Conservation (phyloP, 2,113 vertebrate genomes). For the Microcebus murinus region DNA sequence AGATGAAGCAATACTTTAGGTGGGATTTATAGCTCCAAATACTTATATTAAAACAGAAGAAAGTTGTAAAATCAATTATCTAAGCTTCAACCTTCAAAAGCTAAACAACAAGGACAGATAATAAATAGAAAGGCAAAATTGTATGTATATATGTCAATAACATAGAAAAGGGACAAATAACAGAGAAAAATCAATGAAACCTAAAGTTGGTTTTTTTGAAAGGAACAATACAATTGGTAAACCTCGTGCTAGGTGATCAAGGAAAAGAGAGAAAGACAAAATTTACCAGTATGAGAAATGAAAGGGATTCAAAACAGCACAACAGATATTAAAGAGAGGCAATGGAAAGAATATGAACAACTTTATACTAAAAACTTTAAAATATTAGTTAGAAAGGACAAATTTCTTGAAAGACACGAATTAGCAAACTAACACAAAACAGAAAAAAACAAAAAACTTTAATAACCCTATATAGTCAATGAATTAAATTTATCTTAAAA, state of each 20-base stretch:
- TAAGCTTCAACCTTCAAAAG: not conserved
- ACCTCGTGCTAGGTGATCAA: not conserved
- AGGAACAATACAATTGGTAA: not conserved
- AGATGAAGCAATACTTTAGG: not conserved
- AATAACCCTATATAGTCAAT: not conserved
- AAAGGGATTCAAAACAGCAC: not conserved
- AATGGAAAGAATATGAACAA: not conserved
- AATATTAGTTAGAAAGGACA: not conserved
- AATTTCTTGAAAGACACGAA: not conserved
- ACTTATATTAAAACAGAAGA: not conserved
- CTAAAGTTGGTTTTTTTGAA: not conserved
- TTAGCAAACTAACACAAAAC: not conserved
- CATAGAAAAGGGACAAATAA: not conserved
- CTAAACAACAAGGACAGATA: not conserved
- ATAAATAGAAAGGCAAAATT: not conserved
- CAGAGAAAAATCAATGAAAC: not conserved
- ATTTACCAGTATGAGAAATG: not conserved
- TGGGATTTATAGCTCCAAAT: not conserved
- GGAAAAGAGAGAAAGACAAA: not conserved
- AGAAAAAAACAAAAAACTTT: not conserved
- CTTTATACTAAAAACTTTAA: not conserved
- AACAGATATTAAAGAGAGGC: not conserved
- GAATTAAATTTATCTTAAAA: not conserved
- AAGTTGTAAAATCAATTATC: not conserved
- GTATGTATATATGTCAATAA: not conserved